Evolutionary conservation across 2,113 vertebrate species (phyloP).

Genomic region (Chaenocephalus aceratus): DNA sequence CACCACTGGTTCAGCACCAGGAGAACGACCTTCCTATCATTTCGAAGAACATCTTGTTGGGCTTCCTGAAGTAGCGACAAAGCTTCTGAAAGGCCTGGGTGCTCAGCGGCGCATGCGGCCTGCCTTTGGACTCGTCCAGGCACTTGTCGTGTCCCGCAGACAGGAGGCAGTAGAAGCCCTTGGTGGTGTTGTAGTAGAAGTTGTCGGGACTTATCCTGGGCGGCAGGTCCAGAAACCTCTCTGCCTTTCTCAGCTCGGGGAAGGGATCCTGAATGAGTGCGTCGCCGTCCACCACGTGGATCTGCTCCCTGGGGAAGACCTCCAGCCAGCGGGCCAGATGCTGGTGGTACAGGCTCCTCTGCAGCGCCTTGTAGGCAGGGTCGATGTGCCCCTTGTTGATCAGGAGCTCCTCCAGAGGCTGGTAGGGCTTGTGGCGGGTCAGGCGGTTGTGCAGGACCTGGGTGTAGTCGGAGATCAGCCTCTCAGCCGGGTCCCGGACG

Average conservation of each 20-base stretch:
- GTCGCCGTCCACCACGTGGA: constrained; percentile 88
- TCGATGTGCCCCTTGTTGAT: constrained; percentile 78
- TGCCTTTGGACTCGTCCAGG: constrained; percentile 87
- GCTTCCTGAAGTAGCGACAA: constrained; percentile 82
- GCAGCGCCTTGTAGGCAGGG: constrained; percentile 84
- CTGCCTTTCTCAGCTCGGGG: constrained; percentile 83
- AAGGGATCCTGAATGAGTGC: constrained; percentile 84
- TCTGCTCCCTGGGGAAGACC: constrained; percentile 82
- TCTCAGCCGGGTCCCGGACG: constrained; percentile 85
- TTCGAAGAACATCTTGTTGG: constrained; percentile 85
- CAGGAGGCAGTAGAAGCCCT: constrained; percentile 88
- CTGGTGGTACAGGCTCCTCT: constrained; percentile 86
- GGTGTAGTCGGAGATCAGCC: constrained; percentile 88
- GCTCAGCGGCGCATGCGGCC: constrained; percentile 83
- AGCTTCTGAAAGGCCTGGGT: constrained; percentile 80
- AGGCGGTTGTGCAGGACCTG: constrained; percentile 87
- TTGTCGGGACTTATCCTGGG: constrained; percentile 81
- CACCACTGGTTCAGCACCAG: constrained; percentile 81
- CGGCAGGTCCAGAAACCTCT: constrained; percentile 82
- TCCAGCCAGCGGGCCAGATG: constrained; percentile 84
- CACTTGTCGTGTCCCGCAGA: constrained; percentile 84
- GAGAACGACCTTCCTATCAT: constrained; percentile 85
- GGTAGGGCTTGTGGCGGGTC: constrained; percentile 83
- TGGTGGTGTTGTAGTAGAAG: constrained; percentile 89
- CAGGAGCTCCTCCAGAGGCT: constrained; percentile 82